Percentiles rank a stretch among this genome's conserved stretches.
Evolutionary conservation across 2,888 invertebrate genomes (phyloP).

Genomic region (Gryllus longicercus): DNA sequence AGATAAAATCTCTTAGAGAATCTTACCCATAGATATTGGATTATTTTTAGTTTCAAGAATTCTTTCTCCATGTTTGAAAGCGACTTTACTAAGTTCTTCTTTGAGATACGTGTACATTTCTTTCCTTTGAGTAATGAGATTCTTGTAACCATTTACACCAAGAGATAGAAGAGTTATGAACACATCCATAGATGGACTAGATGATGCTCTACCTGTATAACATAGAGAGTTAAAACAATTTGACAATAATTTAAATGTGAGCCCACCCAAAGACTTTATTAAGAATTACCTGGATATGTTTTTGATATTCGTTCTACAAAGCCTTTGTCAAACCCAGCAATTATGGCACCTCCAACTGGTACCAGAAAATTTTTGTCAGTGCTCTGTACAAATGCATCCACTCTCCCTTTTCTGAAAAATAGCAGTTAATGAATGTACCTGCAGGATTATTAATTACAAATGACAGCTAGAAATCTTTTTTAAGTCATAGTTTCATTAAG

Average conservation of each 20-base stretch:
- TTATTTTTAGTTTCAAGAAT: slow-evolving; percentile 62
- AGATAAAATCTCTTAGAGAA: slow-evolving; percentile 25
- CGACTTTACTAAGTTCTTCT: slow-evolving; percentile 54
- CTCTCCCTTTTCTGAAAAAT: slow-evolving; percentile 57
- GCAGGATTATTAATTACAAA: too few species aligned
- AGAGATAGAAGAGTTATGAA: slow-evolving; percentile 71
- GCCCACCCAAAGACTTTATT: not conserved
- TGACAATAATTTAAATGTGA: not conserved
- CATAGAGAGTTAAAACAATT: not conserved
- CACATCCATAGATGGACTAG: slow-evolving; percentile 67
- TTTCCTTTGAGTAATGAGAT: slow-evolving; percentile 58
- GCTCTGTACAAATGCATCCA: slow-evolving; percentile 78
- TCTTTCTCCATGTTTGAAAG: slow-evolving; percentile 56
- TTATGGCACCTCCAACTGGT: slow-evolving; percentile 77
- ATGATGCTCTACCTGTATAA: slow-evolving; percentile 63
- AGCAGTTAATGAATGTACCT: not conserved
- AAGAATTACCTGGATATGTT: slow-evolving; percentile 62
- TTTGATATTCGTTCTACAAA: slow-evolving; percentile 62
- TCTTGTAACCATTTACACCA: slow-evolving; percentile 62
- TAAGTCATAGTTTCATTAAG: too few species aligned
- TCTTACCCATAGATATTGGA: slow-evolving; percentile 66
- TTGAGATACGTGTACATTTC: slow-evolving; percentile 60
- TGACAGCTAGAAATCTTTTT: too few species aligned
- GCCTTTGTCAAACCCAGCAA: slow-evolving; percentile 64
- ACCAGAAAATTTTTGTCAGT: slow-evolving; percentile 82